A percentile compares a stretch with the other conserved stretches of the same genome.
phyloP scores from a whole-genome alignment of 1,140 invertebrate genomes.

The Tenebrio molitor region DNA sequence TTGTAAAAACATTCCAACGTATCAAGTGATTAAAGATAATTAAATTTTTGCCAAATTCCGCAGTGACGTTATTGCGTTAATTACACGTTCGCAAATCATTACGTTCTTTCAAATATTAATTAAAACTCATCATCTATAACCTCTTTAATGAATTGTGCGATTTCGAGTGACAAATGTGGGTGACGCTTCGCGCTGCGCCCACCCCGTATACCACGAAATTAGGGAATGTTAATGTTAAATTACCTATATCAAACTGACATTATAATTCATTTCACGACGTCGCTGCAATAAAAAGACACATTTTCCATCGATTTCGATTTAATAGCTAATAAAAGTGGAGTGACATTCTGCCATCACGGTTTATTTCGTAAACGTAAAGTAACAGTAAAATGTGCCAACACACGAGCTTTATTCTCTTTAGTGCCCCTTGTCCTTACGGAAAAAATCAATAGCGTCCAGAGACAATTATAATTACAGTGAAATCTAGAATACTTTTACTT shows the following conservation, averaged over 20 bases:
- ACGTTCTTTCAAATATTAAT: slow-evolving; percentile 7
- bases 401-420: neutral
- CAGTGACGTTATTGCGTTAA: neutral
- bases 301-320: slow-evolving; percentile 27
- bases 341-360: slow-evolving; percentile 17
- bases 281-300: slow-evolving; percentile 3
- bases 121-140: slow-evolving; percentile 21
- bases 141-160: no score
- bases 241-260: slow-evolving; percentile 11
- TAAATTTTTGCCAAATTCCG: slow-evolving; percentile 27
- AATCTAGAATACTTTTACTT: no score
- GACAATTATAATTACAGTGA: no score
- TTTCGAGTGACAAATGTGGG: no score
- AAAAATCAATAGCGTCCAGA: no score
- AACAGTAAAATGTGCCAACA: slow-evolving; percentile 2
- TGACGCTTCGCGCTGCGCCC: no score
- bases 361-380: neutral
- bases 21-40: slow-evolving; percentile 5
- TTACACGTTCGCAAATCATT: slow-evolving; percentile 15
- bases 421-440: neutral
- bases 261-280: slow-evolving; percentile 30
- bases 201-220: no score
- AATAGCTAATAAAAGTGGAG: slow-evolving; percentile 32
- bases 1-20: neutral
- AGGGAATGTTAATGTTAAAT: no score